A percentile compares a stretch with the other conserved stretches of the same genome.
Evolutionary conservation across 2,888 invertebrate genomes (phyloP).

Genomic region (Netelia inedita): DNA sequence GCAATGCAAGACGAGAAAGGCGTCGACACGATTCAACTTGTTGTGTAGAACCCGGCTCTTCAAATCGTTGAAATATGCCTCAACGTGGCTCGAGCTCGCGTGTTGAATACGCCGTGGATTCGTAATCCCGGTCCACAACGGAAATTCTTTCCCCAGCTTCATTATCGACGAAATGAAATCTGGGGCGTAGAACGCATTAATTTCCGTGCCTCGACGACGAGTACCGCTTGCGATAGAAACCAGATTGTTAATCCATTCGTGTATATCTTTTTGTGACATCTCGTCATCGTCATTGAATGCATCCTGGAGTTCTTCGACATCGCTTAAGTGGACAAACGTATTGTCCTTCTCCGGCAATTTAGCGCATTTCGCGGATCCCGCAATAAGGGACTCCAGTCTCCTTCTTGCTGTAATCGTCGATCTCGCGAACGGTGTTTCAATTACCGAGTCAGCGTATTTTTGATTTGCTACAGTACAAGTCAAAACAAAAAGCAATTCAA

Average conservation of each 20-base stretch:
- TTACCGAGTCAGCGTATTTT: constrained; percentile 5
- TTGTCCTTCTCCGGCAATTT: neutral
- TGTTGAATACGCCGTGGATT: neutral
- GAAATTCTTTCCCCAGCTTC: constrained; percentile 20
- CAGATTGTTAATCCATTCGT: neutral
- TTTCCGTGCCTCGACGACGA: neutral
- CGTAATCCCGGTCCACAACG: constrained; percentile 7
- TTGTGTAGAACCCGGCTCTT: constrained; percentile 4
- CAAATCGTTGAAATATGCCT: constrained; percentile 36
- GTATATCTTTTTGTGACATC: neutral
- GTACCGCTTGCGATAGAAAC: neutral
- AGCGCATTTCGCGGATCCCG: neutral
- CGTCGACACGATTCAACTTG: neutral
- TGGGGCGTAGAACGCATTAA: constrained; percentile 27
- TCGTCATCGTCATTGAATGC: neutral
- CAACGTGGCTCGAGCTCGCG: constrained; percentile 15
- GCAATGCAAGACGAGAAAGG: neutral
- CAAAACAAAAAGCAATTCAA: constrained; percentile 13
- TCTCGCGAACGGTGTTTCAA: neutral
- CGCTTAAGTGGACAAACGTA: neutral
- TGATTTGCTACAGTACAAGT: constrained; percentile 20
- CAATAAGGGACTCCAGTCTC: constrained; percentile 8
- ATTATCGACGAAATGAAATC: constrained; percentile 8
- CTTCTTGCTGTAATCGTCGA: neutral
- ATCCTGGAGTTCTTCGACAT: neutral